Evolutionary conservation across 2,113 vertebrate species (phyloP).

Genomic region (Lampris incognitus): DNA sequence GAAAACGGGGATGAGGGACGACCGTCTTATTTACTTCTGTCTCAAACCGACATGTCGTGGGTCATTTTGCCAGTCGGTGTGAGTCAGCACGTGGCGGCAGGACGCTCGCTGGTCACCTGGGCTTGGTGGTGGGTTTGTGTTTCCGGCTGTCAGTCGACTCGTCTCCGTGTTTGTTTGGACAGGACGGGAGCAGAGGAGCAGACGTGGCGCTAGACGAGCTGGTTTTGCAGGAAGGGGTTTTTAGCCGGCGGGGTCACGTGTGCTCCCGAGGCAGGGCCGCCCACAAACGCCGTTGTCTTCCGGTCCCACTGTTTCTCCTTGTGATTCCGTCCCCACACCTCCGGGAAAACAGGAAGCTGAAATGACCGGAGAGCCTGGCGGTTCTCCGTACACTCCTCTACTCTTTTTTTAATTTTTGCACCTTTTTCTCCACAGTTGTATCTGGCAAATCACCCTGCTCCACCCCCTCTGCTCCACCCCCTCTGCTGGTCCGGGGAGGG

Average conservation of each 20-base stretch:
- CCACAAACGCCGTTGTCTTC: conserved; percentile 29
- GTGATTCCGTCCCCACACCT: conserved; percentile 46
- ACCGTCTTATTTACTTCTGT: conserved; percentile 21
- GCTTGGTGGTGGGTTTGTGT: no score
- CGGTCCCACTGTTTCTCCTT: conserved; percentile 15
- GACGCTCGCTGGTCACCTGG: no score
- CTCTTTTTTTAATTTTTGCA: no score
- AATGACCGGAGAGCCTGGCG: conserved; percentile 16
- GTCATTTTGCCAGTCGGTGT: no score
- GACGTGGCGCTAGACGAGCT: conserved; percentile 7
- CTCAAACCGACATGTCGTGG: not conserved
- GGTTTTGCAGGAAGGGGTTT: conserved; percentile 13
- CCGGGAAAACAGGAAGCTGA: conserved; percentile 42
- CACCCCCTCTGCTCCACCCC: no score
- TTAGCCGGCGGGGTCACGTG: conserved; percentile 10
- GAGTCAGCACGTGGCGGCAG: not conserved
- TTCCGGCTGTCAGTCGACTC: not conserved
- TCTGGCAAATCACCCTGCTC: no score
- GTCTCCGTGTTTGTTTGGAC: not conserved
- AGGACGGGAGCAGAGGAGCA: conserved; percentile 6
- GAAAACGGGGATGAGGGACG: not conserved
- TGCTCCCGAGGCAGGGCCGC: conserved; percentile 34
- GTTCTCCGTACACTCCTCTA: not conserved
- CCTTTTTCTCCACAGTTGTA: no score
- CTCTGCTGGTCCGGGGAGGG: no score